phyloP scores from a whole-genome alignment of 2,113 vertebrate genomes.

The Hystrix cristata region DNA sequence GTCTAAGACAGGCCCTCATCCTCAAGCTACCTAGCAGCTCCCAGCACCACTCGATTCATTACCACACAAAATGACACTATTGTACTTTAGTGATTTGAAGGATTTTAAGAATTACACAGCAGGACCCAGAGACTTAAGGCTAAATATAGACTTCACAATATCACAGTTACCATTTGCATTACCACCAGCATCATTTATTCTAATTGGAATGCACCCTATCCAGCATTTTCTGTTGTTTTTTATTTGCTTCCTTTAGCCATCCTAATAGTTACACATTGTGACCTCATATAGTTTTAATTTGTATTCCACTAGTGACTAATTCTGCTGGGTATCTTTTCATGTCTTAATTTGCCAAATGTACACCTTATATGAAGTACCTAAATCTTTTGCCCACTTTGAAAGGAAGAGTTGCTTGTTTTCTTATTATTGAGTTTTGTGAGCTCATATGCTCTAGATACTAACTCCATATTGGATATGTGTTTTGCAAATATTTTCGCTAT shows the following conservation, averaged over 20 bases:
- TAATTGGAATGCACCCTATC: neutral
- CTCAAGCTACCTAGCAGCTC: neutral
- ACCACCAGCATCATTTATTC: neutral
- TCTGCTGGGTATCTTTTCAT: neutral
- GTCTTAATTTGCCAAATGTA: neutral
- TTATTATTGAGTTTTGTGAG: neutral
- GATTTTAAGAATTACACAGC: neutral
- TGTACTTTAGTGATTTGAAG: neutral
- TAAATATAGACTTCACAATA: neutral
- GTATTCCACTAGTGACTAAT: neutral
- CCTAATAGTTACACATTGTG: neutral
- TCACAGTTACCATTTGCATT: neutral
- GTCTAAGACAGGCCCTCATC: neutral
- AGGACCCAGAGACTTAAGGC: neutral
- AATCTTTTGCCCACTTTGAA: neutral
- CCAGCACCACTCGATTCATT: neutral
- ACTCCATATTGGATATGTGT: neutral
- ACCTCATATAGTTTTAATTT: neutral
- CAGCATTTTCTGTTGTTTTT: neutral
- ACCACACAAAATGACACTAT: neutral
- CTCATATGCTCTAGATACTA: neutral
- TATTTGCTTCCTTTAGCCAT: neutral
- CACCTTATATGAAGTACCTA: neutral
- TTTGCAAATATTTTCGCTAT: slow-evolving; percentile 33
- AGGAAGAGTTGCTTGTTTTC: neutral